Evolutionary conservation across 1,140 invertebrate species (phyloP), one percentile per base, ranked within the genome.

Genomic region (Sarcophaga peregrina): DNA sequence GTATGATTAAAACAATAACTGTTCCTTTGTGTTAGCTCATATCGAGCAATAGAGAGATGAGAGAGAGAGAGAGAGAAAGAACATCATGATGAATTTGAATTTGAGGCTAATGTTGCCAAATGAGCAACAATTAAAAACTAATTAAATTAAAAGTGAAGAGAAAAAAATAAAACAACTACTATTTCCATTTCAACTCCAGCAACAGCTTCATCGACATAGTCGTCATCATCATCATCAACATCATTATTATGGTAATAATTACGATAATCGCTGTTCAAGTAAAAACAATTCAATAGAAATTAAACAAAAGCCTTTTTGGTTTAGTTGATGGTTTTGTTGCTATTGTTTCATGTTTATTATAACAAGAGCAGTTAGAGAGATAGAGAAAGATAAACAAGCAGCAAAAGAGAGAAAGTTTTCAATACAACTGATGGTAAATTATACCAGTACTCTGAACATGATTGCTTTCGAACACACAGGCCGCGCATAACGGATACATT

Each of bases 361-460:
- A 37, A 37, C 4, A 37, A 37, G 25, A 37, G 25, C 25, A 37
- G 25, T 37, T 52, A 52, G 13, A 52, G 13, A 1, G 9, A 10
- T 25, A 62, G 20, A 68, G 10, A n/a, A 15, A 68, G n/a, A 68
- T n/a, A 25, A 68, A 25, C 15, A 17, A 68, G 20, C 9, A 25
- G 20, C 62, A 68, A 68, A 68, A 68, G 62, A 25, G 62, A 10
- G 62, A 68, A 68, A 68, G 62, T 68, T 68, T 68, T 68, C 62
- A 68, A n/a, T 20, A 68, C 17, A 20, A 68, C 17, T 68, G 62
- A 8, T 20, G 17, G 62, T 10, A 68, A 68, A 68, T 68, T 68
- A 68, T 10, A 68, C 62, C n/a, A 68, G 62, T 68, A 68, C 62
- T 68, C 20, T 20, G 25, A 37, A 37, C 25, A 37, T 37, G 4